These are phyloP conservation scores for Pocota personata DNA, from an alignment of 2,888 invertebrate species.

Conservation along the genomic window DNA sequence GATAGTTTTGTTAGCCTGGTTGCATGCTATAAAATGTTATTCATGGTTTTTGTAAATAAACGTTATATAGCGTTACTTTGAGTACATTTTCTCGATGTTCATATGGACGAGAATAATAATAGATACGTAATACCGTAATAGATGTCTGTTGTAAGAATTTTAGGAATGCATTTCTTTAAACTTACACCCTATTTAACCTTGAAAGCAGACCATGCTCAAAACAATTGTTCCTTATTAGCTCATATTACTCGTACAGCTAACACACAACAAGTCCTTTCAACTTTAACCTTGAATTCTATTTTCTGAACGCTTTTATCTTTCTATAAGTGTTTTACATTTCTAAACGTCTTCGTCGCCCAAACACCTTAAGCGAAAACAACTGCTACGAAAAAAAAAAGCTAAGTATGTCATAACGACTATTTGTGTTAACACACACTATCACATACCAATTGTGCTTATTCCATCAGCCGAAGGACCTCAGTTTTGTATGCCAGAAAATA, in stretches of 20 bases:
- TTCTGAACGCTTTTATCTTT: not conserved
- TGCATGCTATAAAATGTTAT: too few species aligned
- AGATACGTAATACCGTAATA: too few species aligned
- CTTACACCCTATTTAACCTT: not conserved
- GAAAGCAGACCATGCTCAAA: not conserved
- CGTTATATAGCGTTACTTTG: too few species aligned
- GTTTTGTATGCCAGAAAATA: not conserved
- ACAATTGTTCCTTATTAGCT: not conserved
- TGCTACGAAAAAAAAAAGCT: not conserved
- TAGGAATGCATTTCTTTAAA: not conserved
- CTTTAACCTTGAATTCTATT: conserved; percentile 33
- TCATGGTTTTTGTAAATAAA: too few species aligned
- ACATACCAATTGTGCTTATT: not conserved
- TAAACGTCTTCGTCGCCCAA: not conserved
- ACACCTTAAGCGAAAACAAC: conserved; percentile 1
- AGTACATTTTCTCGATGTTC: too few species aligned
- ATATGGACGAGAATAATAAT: too few species aligned
- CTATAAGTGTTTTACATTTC: not conserved
- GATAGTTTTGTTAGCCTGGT: too few species aligned
- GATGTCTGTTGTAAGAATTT: too few species aligned
- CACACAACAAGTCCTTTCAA: conserved; percentile 27
- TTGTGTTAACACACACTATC: not conserved
- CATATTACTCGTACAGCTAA: not conserved
- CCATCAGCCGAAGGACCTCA: conserved; percentile 5
- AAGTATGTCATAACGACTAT: not conserved